Conservation (phyloP, 1,140 invertebrate genomes). For the Zaprionus vittiger region DNA sequence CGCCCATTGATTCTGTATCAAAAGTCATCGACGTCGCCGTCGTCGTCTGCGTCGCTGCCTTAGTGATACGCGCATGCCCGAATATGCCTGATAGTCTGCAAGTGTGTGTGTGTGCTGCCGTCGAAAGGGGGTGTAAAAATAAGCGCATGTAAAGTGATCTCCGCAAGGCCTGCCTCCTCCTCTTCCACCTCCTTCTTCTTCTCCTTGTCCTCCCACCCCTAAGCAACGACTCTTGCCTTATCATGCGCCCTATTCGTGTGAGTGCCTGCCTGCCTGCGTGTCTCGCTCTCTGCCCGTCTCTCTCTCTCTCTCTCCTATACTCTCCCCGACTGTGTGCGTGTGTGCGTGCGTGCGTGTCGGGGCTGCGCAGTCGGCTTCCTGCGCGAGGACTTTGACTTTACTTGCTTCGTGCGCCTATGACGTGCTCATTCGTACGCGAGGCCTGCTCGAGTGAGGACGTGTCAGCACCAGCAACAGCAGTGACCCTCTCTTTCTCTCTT, state of each 20-base stretch:
- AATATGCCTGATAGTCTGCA: slow-evolving; percentile 29
- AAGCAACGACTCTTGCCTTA: slow-evolving; percentile 56
- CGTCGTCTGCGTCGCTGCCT: slow-evolving; percentile 8
- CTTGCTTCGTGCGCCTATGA: slow-evolving; percentile 45
- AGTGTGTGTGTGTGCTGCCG: slow-evolving; percentile 21
- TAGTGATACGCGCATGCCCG: slow-evolving; percentile 18
- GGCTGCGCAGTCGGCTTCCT: slow-evolving; percentile 78
- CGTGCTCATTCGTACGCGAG: slow-evolving; percentile 56
- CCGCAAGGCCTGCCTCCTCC: slow-evolving; percentile 19
- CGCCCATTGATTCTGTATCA: slow-evolving; percentile 36
- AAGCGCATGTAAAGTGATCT: slow-evolving; percentile 75
- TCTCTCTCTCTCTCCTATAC: background rate
- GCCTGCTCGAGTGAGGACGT: slow-evolving; percentile 69
- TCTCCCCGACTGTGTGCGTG: slow-evolving; percentile 11
- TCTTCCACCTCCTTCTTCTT: slow-evolving; percentile 34
- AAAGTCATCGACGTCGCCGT: slow-evolving; percentile 25
- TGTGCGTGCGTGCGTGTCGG: slow-evolving; percentile 55
- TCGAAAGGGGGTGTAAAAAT: slow-evolving; percentile 70
- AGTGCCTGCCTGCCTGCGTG: slow-evolving; percentile 7
- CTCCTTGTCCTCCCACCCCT: slow-evolving; percentile 56
- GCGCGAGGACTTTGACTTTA: slow-evolving; percentile 76
- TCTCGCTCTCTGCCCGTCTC: background rate
- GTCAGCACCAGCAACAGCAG: slow-evolving; percentile 32
- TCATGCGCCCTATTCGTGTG: slow-evolving; percentile 59
- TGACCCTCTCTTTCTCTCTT: slow-evolving; percentile 5